These are phyloP conservation scores for Ispidina lecontei DNA, from an alignment of 2,797 vertebrate genomes.

Conservation along the genomic window DNA sequence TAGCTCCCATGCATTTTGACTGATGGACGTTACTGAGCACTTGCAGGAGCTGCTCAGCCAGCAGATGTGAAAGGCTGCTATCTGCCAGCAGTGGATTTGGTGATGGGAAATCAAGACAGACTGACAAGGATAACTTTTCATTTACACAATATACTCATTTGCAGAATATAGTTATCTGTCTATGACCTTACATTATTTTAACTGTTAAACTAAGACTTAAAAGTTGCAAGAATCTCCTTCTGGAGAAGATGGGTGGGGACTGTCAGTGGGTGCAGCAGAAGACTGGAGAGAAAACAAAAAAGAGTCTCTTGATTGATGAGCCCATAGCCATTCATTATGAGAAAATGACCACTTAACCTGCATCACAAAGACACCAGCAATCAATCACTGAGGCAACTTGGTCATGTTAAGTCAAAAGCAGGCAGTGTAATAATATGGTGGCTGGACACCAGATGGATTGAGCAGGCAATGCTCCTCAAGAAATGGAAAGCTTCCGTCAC, in stretches of 20 bases:
- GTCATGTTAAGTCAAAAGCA: not conserved
- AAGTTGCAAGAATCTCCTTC: not conserved
- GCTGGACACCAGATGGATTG: not conserved
- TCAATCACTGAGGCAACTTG: conserved; percentile 2
- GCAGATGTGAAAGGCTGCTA: not conserved
- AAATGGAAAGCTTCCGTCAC: not conserved
- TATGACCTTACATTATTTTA: not conserved
- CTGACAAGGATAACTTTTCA: not conserved
- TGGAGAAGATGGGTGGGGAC: not conserved
- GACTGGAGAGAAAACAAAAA: not conserved
- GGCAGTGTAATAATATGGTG: not conserved
- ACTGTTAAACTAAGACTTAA: not conserved
- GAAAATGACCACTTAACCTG: conserved; percentile 5
- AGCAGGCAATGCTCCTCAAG: not conserved
- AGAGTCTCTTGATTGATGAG: conserved; percentile 2
- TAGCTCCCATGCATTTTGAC: not conserved
- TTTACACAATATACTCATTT: not conserved
- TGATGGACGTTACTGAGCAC: not conserved
- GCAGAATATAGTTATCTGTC: not conserved
- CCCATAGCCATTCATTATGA: not conserved
- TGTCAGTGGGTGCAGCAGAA: not conserved
- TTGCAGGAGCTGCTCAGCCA: not conserved
- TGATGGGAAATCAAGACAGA: not conserved
- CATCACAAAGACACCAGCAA: conserved; percentile 17
- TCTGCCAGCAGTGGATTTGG: not conserved